Base-by-base conservation (phyloP, 2,888 invertebrate species). In the Apodemia mormo region DNA sequence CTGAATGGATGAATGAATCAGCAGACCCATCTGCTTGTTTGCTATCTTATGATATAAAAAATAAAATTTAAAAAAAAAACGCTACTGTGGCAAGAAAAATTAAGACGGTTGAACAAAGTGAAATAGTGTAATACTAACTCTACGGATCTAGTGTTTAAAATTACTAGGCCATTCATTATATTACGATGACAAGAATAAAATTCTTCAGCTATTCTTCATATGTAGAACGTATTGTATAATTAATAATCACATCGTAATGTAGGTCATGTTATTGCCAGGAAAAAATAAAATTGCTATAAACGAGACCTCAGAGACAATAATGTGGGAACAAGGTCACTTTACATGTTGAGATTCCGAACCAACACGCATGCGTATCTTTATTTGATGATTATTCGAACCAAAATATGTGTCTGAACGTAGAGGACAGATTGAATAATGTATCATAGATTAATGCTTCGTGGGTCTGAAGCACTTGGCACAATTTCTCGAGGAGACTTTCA, bases 361-460 rank as follows among this genome's bases (percentile, higher is more conserved):
- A 73, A 72, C 75, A 77, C 80, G 77, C 79, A 78, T 80, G 80
- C 78, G 78, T 76, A 69, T 69, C 68, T 72, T 71, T 70, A 52
- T 22, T 54, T 22, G 54, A 54, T 71, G 70, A 74, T 71, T 68
- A 68, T 66, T 58, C 43, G 49, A 68, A 70, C 45, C 43, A 56
- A 70, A 71, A 74, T 70, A 68, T 45, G 70, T 71, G 49, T 66
- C 37, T 54, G 30, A 40, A 40, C 40, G 40, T 9, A 40, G 40
- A 40, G 5, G 37, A 37, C 33, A 58, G 61, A 30, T 61, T 7
- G 12, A 6, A 29, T 33, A 61, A 61, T 14, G 12, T 1, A 37
- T 64, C 52, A 64, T 78, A 78, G 86, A 85, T 87, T 83, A 86
- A 77, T 79, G 78, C 79, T 76, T 78, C 72, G 72, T 73, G 74